Percentiles rank a stretch among this genome's conserved stretches.
Conservation (phyloP, 2,888 invertebrate genomes). For the Pristionchus arcanus region DNA sequence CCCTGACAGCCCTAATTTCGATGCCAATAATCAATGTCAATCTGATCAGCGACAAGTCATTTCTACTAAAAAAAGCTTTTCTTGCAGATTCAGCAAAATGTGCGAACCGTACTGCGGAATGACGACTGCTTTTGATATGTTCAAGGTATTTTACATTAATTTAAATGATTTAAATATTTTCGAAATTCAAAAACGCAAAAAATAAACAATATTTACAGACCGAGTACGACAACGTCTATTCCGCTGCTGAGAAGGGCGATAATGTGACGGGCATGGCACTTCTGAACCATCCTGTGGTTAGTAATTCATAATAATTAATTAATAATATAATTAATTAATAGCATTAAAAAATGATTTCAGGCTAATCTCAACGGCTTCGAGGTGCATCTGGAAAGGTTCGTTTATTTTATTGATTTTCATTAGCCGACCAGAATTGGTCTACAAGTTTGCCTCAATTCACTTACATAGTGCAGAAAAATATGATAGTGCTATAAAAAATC, state of each 20-base stretch:
- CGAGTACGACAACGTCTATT: constrained; percentile 65
- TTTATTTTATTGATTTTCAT: constrained; percentile 18
- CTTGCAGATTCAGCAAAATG: constrained; percentile 67
- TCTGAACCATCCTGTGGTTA: constrained; percentile 67
- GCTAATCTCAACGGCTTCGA: constrained; percentile 69
- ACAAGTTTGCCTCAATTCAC: no score
- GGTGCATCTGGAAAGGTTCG: constrained; percentile 71
- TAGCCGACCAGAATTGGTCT: no score
- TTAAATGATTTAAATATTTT: no score
- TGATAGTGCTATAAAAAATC: no score
- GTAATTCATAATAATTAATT: no score
- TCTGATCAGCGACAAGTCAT: no score
- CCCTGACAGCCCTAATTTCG: no score
- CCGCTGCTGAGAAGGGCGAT: constrained; percentile 54
- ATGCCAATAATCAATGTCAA: no score
- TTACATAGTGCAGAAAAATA: no score
- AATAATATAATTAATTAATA: no score
- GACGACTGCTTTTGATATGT: constrained; percentile 74
- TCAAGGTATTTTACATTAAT: constrained; percentile 63
- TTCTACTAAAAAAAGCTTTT: no score
- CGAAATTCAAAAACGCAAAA: neutral
- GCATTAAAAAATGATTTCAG: no score
- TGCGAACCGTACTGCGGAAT: constrained; percentile 77
- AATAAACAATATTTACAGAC: constrained; percentile 57
- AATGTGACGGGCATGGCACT: constrained; percentile 55